Evolutionary conservation across 2,888 invertebrate genomes (phyloP).

Genomic region (Cephus nigrinus): DNA sequence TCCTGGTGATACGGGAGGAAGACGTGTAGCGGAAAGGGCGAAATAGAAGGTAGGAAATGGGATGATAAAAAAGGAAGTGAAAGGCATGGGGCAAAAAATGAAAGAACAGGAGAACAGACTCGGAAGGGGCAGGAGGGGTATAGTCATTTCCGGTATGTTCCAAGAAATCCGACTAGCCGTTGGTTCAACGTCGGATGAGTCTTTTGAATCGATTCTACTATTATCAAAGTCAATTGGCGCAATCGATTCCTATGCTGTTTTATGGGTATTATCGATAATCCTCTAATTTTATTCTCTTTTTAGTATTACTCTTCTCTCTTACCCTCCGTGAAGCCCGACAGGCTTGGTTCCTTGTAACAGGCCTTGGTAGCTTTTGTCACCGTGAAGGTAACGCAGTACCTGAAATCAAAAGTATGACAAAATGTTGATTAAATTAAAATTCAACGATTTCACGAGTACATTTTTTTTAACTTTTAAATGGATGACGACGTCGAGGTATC

Average conservation of each 20-base stretch:
- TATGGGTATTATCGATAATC: neutral
- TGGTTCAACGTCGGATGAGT: neutral
- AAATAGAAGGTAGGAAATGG: neutral
- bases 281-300: neutral
- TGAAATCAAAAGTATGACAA: conserved; percentile 59
- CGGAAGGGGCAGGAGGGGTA: neutral
- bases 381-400: conserved; percentile 89
- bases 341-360: conserved; percentile 80
- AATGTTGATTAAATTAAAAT: neutral
- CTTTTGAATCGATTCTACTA: neutral
- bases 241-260: neutral
- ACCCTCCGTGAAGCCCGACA: conserved; percentile 82
- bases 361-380: conserved; percentile 85
- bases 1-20: neutral
- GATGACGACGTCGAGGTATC: neutral
- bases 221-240: neutral
- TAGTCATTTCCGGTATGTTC: conserved; percentile 1
- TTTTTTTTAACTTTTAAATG: neutral
- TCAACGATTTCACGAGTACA: neutral
- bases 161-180: neutral
- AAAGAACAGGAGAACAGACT: neutral
- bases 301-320: conserved; percentile 30
- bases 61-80: neutral
- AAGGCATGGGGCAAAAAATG: neutral
- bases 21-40: neutral